Base-by-base conservation (phyloP, 2,113 vertebrate genomes). In the Hippocampus barbouri region DNA sequence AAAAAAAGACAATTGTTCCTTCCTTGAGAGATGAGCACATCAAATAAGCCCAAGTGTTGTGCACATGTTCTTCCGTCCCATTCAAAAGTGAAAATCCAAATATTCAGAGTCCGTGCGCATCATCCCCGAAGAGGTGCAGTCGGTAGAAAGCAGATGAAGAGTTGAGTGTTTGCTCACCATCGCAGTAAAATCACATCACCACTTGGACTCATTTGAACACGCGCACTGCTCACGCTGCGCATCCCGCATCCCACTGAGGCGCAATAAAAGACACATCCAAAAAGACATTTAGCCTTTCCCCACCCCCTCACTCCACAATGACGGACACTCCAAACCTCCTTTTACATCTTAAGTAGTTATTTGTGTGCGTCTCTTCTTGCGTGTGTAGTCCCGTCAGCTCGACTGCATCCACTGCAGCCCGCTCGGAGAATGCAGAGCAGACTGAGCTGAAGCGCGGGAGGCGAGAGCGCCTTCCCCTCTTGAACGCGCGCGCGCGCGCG, bases 371-470 rank as follows among this genome's bases (percentile, higher is more conserved):
- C 12, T 12, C 4, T 16, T 15, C 43, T 18, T 30, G 12, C 2
- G 14, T 38, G 6, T 57, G 56, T 56, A 47, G 67, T 72, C 79
- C 64, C 41, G 69, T 25, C 60, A 23, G 27, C 63, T 27, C 69
- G 45, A 27, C 70, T 68, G 78, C 3, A 67, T 68, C 80, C 88
- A 72, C 80, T 81, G 81, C 85, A 74, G 84, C 85, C 79, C 80
- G 76, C 56, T 49, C 57, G 56, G 72, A 78, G 83, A 85, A 85
- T 83, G 85, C 84, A 21, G 74, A 79, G 67, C 79, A 78, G 76
- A 80, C 23, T 69, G 76, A 89, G 82, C 21, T 68, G 76, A 89
- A 80, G 81, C 73, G 81, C 78, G 67, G 80, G 68, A 76, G 66
- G 45, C 57, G 71, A 77, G 75, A 71, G 78, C 76, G 69, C 62